Percentiles rank a stretch among this genome's conserved stretches.
These are phyloP conservation scores for Schrankia costaestrigalis DNA, from an alignment of 2,888 invertebrate species.

Conservation along the genomic window DNA sequence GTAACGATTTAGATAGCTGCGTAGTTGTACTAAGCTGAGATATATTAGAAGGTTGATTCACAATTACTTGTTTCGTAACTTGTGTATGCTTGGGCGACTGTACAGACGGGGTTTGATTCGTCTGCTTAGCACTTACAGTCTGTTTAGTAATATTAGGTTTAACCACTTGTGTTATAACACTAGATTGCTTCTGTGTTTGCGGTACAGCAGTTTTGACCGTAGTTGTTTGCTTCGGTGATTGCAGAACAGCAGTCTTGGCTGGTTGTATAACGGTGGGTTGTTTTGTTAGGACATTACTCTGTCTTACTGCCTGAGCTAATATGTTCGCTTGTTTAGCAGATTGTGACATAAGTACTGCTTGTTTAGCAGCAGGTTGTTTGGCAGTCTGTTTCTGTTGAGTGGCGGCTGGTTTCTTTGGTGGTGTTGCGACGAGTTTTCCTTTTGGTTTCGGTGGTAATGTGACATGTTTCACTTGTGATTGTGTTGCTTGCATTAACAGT, in stretches of 20 bases:
- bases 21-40: slow-evolving; percentile 26
- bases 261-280: slow-evolving; percentile 16
- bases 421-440: slow-evolving; percentile 45
- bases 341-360: slow-evolving; percentile 47
- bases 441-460: slow-evolving; percentile 32
- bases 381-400: slow-evolving; percentile 24
- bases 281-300: slow-evolving; percentile 35
- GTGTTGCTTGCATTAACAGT: slow-evolving; percentile 63
- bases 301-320: slow-evolving; percentile 46
- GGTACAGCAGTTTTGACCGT: slow-evolving; percentile 6
- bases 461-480: slow-evolving; percentile 38
- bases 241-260: slow-evolving; percentile 7
- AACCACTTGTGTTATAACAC: slow-evolving; percentile 10
- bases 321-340: slow-evolving; percentile 53
- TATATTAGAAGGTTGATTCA: slow-evolving; percentile 19
- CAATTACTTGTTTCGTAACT: slow-evolving; percentile 33
- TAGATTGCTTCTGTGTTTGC: slow-evolving; percentile 18
- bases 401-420: slow-evolving; percentile 34
- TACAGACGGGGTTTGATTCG: slow-evolving; percentile 19
- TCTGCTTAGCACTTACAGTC: slow-evolving; percentile 11
- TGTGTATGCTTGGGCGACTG: slow-evolving; percentile 45
- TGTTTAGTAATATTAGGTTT: slow-evolving; percentile 14
- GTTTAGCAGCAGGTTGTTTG: slow-evolving; percentile 23
- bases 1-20: slow-evolving; percentile 44
- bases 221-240: slow-evolving; percentile 16